These are phyloP conservation scores for Eurystomus glaucurus DNA, from an alignment of 2,797 vertebrate species.

Conservation along the genomic window DNA sequence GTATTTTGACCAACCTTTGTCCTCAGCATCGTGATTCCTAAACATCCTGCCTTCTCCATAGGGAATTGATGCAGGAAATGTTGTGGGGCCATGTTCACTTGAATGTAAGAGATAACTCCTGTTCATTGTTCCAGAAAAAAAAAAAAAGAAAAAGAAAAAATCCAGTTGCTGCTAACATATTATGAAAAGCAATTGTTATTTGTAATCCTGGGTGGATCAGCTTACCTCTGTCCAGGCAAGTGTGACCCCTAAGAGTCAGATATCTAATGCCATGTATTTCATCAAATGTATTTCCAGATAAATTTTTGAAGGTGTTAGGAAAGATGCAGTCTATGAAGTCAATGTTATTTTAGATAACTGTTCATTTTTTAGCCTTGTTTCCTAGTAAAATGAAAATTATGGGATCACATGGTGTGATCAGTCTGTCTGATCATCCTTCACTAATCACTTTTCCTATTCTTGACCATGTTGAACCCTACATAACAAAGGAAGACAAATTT, in stretches of 20 bases:
- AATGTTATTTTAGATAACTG: neutral
- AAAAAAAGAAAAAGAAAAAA: neutral
- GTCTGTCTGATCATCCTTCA: neutral
- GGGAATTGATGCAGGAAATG: conserved; percentile 68
- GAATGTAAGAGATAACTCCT: conserved; percentile 59
- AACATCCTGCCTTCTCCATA: conserved; percentile 68
- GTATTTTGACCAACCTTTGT: conserved; percentile 59
- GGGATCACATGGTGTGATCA: neutral
- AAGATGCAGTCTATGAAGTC: neutral
- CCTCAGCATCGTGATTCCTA: conserved; percentile 38
- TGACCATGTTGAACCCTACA: neutral
- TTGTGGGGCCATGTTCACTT: conserved; percentile 44
- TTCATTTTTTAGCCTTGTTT: neutral
- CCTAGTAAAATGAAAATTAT: neutral
- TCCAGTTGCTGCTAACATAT: neutral
- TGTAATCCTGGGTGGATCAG: neutral
- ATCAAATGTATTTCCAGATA: neutral
- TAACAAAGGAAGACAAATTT: neutral
- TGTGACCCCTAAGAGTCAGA: neutral
- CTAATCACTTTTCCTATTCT: neutral
- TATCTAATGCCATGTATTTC: neutral
- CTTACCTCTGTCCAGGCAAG: neutral
- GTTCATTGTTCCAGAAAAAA: conserved; percentile 37
- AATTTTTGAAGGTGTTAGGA: neutral
- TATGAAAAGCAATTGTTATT: neutral